These are phyloP conservation scores for Aphrocallistes beatrix DNA, from an alignment of 37 sponge, comb jelly and placozoan genomes.

Conservation along the genomic window DNA sequence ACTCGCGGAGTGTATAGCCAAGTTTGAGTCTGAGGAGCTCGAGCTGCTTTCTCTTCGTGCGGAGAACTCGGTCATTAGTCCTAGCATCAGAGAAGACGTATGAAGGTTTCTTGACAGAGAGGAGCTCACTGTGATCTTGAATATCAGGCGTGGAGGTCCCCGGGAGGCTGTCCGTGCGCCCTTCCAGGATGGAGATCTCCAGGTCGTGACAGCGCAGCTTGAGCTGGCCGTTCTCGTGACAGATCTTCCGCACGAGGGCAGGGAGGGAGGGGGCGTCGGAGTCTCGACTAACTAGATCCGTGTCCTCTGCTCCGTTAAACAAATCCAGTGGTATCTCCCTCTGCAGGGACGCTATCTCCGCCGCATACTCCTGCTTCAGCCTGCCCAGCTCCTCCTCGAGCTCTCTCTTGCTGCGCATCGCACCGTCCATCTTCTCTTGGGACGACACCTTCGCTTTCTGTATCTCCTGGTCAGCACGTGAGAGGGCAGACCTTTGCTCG, in stretches of 20 bases:
- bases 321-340: not conserved
- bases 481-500: not conserved
- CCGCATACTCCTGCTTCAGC: not conserved
- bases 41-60: not conserved
- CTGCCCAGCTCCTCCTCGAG: not conserved
- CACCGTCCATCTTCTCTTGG: not conserved
- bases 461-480: not conserved
- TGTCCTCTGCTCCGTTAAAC: not conserved
- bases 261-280: not conserved
- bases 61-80: not conserved
- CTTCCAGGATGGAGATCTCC: not conserved
- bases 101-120: not conserved
- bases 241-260: not conserved
- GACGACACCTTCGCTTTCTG: not conserved
- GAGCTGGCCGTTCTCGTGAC: not conserved
- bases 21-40: conserved; percentile 1
- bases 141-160: not conserved
- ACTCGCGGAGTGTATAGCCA: not conserved
- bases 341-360: not conserved
- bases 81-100: not conserved
- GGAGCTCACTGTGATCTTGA: not conserved
- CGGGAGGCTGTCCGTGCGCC: not conserved
- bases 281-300: not conserved
- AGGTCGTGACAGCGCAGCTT: not conserved
- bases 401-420: not conserved